phyloP scores from a whole-genome alignment of 2,113 vertebrate species.

The Bothrops jararaca region DNA sequence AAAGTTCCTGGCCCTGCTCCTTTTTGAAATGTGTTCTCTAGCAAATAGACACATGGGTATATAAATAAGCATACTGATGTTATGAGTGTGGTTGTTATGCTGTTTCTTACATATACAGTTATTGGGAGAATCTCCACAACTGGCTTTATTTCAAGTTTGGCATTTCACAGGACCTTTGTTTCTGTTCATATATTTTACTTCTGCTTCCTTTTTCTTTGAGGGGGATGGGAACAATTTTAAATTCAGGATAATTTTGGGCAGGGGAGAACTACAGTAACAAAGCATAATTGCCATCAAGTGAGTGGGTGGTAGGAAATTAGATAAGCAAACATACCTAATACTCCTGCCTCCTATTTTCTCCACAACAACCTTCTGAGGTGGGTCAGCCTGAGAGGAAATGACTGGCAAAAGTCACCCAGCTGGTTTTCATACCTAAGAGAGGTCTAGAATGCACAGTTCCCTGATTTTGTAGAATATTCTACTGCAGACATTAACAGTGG shows the following conservation, averaged over 20 bases:
- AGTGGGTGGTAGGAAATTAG: not conserved
- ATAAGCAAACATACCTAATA: not conserved
- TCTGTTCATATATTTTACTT: not conserved
- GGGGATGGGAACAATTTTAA: not conserved
- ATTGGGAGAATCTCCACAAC: not conserved
- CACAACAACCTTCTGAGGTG: not conserved
- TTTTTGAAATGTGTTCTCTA: not conserved
- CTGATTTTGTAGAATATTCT: not conserved
- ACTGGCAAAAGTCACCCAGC: not conserved
- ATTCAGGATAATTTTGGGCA: not conserved
- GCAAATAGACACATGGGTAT: not conserved
- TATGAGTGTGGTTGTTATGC: not conserved
- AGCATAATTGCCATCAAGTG: not conserved
- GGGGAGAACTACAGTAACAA: not conserved
- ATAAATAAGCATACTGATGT: not conserved
- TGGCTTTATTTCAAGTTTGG: not conserved
- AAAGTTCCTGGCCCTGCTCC: not conserved
- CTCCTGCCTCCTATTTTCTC: not conserved
- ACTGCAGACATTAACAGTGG: not conserved
- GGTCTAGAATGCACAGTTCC: not conserved
- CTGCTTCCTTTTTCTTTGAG: not conserved
- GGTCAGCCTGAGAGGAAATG: not conserved
- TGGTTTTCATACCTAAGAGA: not conserved
- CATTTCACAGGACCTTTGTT: not conserved
- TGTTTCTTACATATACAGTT: not conserved